Conservation (phyloP, 2,113 vertebrate genomes). For the Sigmodon hispidus region DNA sequence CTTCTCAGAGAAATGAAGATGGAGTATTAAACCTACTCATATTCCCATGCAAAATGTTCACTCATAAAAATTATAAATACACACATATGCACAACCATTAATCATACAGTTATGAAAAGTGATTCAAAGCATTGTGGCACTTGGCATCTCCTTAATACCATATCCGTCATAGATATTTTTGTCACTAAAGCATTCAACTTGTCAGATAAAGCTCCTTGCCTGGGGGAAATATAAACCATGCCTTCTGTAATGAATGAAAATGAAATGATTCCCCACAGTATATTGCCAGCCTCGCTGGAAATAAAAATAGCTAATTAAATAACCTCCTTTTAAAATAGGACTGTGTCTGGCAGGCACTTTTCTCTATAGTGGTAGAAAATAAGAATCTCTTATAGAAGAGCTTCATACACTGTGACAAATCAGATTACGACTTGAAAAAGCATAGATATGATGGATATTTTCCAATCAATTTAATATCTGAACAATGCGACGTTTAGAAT, state of each 20-base stretch:
- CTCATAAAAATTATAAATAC: conserved; percentile 55
- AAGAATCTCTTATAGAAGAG: not conserved
- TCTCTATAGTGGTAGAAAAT: conserved; percentile 14
- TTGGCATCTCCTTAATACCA: conserved; percentile 55
- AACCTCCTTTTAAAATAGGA: conserved; percentile 42
- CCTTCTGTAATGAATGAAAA: conserved; percentile 71
- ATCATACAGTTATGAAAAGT: conserved; percentile 56
- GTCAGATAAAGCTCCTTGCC: conserved; percentile 65
- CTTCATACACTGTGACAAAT: conserved; percentile 20
- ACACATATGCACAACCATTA: conserved; percentile 42
- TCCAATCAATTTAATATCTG: conserved; percentile 42
- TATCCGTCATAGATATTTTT: conserved; percentile 68
- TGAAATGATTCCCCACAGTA: conserved; percentile 64
- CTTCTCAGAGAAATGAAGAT: not conserved
- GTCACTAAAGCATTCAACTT: conserved; percentile 63
- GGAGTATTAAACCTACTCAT: not conserved
- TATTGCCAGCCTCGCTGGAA: conserved; percentile 51
- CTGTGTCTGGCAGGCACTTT: conserved; percentile 52
- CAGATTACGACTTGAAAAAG: conserved; percentile 27
- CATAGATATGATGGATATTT: conserved; percentile 35
- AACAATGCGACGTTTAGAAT: conserved; percentile 55
- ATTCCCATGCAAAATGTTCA: conserved; percentile 8
- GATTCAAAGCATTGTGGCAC: conserved; percentile 41
- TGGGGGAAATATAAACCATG: conserved; percentile 65
- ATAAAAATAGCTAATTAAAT: conserved; percentile 77